These are phyloP conservation scores for Tetranychus truncatus DNA, from an alignment of 2,888 invertebrate genomes.

Conservation along the genomic window DNA sequence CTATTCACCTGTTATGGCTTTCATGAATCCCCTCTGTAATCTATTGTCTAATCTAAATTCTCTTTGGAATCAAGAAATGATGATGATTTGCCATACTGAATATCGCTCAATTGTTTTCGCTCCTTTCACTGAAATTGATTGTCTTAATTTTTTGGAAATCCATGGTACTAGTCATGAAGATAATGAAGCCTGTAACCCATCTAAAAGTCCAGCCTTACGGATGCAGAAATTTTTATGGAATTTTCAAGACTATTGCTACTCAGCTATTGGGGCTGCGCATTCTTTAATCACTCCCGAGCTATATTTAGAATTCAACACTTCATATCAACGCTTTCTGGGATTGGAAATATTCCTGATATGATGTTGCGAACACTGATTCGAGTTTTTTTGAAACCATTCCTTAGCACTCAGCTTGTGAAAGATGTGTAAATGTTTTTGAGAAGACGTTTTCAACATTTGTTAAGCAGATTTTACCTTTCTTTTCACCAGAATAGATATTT, in stretches of 20 bases:
- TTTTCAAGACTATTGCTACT: slow-evolving; percentile 16
- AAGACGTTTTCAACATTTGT: slow-evolving; percentile 13
- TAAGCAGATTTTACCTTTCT: slow-evolving; percentile 13
- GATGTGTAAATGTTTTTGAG: not conserved
- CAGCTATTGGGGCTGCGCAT: slow-evolving; percentile 10
- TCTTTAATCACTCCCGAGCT: slow-evolving; percentile 11
- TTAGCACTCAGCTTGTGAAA: slow-evolving; percentile 13
- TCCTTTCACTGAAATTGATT: slow-evolving; percentile 13
- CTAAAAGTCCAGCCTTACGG: slow-evolving; percentile 7
- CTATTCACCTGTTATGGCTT: not conserved
- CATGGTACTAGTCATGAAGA: not conserved
- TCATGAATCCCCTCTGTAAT: slow-evolving; percentile 7
- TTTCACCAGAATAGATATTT: slow-evolving; percentile 12
- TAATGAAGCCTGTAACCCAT: not conserved
- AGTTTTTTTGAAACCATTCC: slow-evolving; percentile 14
- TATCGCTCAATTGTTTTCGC: slow-evolving; percentile 15
- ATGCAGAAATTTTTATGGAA: slow-evolving; percentile 18
- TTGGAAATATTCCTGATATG: slow-evolving; percentile 14
- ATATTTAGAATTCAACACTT: slow-evolving; percentile 13
- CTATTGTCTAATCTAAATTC: slow-evolving; percentile 16
- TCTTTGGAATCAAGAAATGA: slow-evolving; percentile 18
- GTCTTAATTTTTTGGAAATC: slow-evolving; percentile 12
- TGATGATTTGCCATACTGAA: slow-evolving; percentile 12
- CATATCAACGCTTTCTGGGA: not conserved
- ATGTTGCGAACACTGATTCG: slow-evolving; percentile 15